phyloP scores from a whole-genome alignment of 2,113 vertebrate genomes.

The Antennarius striatus region DNA sequence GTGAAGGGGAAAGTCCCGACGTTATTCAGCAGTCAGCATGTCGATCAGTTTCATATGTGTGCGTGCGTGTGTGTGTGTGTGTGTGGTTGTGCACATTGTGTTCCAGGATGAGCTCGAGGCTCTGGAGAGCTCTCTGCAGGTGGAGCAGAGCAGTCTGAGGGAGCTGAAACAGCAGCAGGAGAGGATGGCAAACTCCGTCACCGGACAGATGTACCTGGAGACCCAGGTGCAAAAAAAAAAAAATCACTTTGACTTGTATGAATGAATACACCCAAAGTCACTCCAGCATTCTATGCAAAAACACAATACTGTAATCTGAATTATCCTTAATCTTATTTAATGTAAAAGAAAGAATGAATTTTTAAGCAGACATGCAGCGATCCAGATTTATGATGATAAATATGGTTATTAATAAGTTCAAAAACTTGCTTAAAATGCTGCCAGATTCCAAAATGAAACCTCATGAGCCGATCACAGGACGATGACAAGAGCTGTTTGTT shows the following conservation, averaged over 20 bases:
- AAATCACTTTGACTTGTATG: background rate
- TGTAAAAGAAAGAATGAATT: no score
- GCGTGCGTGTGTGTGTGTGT: background rate
- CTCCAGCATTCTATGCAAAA: background rate
- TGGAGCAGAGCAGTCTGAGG: slow-evolving; percentile 83
- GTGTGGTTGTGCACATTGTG: slow-evolving; percentile 10
- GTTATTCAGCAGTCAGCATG: background rate
- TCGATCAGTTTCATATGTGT: background rate
- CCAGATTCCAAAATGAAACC: no score
- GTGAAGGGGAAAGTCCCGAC: no score
- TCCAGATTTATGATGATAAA: no score
- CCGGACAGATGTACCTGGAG: slow-evolving; percentile 96
- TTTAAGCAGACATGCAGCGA: no score
- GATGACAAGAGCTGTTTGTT: background rate
- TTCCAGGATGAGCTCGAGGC: slow-evolving; percentile 87
- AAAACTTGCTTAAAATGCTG: no score
- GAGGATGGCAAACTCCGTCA: slow-evolving; percentile 89
- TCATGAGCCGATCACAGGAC: no score
- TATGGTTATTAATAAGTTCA: no score
- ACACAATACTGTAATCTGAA: no score
- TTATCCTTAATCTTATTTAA: no score
- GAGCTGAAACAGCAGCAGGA: slow-evolving; percentile 92
- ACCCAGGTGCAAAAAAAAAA: slow-evolving; percentile 84
- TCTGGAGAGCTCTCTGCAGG: slow-evolving; percentile 85
- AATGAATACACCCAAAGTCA: background rate